Conservation (phyloP, 1,140 invertebrate species). For the Hirudo medicinalis region DNA sequence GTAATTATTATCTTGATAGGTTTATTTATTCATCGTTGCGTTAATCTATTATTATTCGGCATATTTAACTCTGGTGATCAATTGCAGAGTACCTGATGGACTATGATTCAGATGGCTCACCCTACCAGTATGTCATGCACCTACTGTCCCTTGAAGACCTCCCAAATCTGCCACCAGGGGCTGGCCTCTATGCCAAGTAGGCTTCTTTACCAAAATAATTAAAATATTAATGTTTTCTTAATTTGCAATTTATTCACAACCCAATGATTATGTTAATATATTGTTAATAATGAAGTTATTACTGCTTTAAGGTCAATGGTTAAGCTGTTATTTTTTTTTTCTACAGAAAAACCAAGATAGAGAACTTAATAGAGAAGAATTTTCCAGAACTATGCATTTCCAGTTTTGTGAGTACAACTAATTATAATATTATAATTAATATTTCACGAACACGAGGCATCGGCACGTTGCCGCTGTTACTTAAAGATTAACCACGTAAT, state of each 20-base stretch:
- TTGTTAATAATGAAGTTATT: too few relatives aligned
- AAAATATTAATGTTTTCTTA: background rate
- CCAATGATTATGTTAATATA: too few relatives aligned
- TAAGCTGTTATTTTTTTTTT: background rate
- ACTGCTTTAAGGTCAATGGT: background rate
- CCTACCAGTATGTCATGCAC: slow-evolving; percentile 54
- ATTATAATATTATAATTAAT: background rate
- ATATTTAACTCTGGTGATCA: too few relatives aligned
- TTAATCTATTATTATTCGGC: too few relatives aligned
- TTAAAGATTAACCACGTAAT: too few relatives aligned
- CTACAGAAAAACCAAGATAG: background rate
- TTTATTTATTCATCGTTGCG: too few relatives aligned
- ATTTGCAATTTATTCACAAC: background rate
- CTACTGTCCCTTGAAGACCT: slow-evolving; percentile 54
- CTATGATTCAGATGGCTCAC: slow-evolving; percentile 34
- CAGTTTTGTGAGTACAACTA: background rate
- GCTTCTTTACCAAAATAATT: background rate
- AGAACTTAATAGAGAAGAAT: slow-evolving; percentile 3
- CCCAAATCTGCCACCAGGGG: slow-evolving; percentile 61
- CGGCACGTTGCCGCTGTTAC: too few relatives aligned
- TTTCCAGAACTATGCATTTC: background rate
- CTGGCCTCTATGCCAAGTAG: slow-evolving; percentile 63
- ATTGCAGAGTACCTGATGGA: slow-evolving; percentile 28
- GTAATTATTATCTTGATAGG: too few relatives aligned
- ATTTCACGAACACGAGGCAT: background rate